These are phyloP conservation scores for Chauna torquata DNA, from an alignment of 2,113 vertebrate genomes.

Conservation along the genomic window DNA sequence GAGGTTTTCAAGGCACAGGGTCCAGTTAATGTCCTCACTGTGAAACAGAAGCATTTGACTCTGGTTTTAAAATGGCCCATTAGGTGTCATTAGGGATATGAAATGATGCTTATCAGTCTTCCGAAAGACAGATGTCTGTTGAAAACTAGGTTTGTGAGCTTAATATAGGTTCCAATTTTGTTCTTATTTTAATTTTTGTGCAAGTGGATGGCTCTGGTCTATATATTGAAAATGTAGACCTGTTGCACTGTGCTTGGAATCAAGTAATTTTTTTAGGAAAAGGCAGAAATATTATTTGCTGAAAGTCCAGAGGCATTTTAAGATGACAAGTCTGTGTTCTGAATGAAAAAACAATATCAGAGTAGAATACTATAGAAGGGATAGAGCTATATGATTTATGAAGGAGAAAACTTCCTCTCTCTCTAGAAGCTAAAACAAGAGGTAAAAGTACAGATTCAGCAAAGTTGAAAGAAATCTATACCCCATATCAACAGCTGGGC, in stretches of 20 bases:
- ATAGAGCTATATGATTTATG: neutral
- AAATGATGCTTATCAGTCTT: neutral
- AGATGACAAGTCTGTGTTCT: neutral
- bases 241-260: neutral
- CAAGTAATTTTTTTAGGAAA: neutral
- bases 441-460: neutral
- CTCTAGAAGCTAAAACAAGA: neutral
- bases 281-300: neutral
- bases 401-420: neutral
- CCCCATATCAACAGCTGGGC: neutral
- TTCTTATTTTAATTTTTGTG: neutral
- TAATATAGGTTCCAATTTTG: neutral
- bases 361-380: neutral
- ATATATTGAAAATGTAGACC: neutral
- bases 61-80: neutral
- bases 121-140: neutral
- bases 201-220: neutral
- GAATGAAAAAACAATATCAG: neutral
- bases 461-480: neutral
- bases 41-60: neutral
- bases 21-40: neutral
- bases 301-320: neutral
- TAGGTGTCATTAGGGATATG: neutral
- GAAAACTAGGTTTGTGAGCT: neutral
- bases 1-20: neutral